These are phyloP conservation scores for Subacronicta megacephala DNA, from an alignment of 2,888 invertebrate genomes.

Conservation along the genomic window DNA sequence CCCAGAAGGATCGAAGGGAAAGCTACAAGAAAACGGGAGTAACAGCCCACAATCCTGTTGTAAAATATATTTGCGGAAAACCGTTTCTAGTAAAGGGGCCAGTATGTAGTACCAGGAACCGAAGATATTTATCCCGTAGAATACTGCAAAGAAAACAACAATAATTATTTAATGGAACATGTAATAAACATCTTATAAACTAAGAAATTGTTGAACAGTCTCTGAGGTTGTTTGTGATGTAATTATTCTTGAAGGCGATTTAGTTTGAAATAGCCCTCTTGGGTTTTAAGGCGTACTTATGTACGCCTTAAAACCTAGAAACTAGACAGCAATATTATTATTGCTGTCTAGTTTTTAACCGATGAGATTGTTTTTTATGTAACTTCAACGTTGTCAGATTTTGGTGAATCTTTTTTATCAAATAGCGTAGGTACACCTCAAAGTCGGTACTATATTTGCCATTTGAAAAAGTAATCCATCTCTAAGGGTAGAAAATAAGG, in stretches of 20 bases:
- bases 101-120: slow-evolving; percentile 66
- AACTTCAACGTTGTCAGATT: too few species aligned
- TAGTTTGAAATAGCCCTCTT: not conserved
- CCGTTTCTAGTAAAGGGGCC: slow-evolving; percentile 60
- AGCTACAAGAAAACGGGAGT: slow-evolving; percentile 68
- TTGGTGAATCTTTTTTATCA: too few species aligned
- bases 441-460: too few species aligned
- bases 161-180: slow-evolving; percentile 22
- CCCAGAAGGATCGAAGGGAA: slow-evolving; percentile 66
- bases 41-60: slow-evolving; percentile 61
- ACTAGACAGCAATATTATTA: too few species aligned
- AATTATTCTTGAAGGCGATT: slow-evolving; percentile 28
- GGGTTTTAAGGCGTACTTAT: not conserved
- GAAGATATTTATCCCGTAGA: slow-evolving; percentile 66
- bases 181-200: slow-evolving; percentile 30
- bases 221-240: slow-evolving; percentile 25
- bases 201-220: slow-evolving; percentile 12
- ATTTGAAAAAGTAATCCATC: too few species aligned
- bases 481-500: too few species aligned
- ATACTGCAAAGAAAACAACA: slow-evolving; percentile 59
- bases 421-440: too few species aligned
- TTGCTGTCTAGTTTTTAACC: too few species aligned
- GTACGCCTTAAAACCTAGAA: too few species aligned
- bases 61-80: slow-evolving; percentile 61
- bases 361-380: too few species aligned